phyloP scores from a whole-genome alignment of 2,113 vertebrate species.

The Thermophis baileyi region DNA sequence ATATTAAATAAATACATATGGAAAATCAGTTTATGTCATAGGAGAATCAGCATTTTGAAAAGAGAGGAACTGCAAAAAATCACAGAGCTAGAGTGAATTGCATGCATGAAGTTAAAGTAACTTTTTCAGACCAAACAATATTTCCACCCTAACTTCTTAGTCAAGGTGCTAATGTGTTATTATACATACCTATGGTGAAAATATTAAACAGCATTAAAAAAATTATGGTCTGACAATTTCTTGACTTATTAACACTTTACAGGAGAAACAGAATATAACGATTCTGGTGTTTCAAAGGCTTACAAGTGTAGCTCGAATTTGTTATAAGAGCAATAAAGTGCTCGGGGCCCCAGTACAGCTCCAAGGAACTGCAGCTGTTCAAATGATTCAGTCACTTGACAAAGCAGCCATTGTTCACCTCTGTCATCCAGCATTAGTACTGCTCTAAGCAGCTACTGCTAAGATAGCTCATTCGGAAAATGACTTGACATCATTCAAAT shows the following conservation, averaged over 20 bases:
- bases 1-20: background rate
- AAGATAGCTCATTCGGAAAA: background rate
- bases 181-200: slow-evolving; percentile 48
- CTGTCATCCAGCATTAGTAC: background rate
- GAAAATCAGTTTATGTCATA: background rate
- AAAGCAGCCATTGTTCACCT: slow-evolving; percentile 46
- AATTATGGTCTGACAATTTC: slow-evolving; percentile 40
- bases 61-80: background rate
- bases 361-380: slow-evolving; percentile 48
- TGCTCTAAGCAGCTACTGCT: slow-evolving; percentile 30
- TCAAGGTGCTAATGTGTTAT: slow-evolving; percentile 23
- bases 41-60: background rate
- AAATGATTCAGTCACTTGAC: slow-evolving; percentile 34
- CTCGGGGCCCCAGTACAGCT: slow-evolving; percentile 47
- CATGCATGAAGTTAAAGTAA: background rate
- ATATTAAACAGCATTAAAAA: slow-evolving; percentile 47
- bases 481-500: background rate
- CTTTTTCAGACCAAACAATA: background rate
- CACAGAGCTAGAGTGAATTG: background rate
- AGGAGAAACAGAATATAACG: slow-evolving; percentile 53
- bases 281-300: slow-evolving; percentile 52
- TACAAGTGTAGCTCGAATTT: slow-evolving; percentile 46
- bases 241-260: slow-evolving; percentile 50
- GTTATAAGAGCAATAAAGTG: slow-evolving; percentile 46
- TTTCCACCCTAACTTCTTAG: slow-evolving; percentile 41